These are phyloP conservation scores for Chondrilla cf. caribensis DNA, from an alignment of 37 sponge, comb jelly and placozoan species.

Conservation along the genomic window DNA sequence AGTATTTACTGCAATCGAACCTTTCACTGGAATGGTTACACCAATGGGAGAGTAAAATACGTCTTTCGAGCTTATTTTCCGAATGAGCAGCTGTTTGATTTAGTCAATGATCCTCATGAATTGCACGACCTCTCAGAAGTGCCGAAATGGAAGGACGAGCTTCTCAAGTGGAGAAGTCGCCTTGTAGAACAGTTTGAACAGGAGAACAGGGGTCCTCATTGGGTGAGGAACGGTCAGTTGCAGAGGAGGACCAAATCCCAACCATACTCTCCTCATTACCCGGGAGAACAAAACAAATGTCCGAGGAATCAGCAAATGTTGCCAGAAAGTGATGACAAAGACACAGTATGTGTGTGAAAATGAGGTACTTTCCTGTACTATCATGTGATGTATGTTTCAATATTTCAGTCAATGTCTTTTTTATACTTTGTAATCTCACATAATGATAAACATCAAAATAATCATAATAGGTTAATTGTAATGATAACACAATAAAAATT, in stretches of 20 bases:
- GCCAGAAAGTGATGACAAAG: not conserved
- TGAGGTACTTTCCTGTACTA: no score
- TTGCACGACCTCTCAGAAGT: constrained; percentile 37
- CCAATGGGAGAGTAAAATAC: constrained; percentile 62
- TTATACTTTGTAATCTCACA: no score
- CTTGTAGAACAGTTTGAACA: constrained; percentile 60
- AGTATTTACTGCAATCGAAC: constrained; percentile 53
- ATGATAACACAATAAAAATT: no score
- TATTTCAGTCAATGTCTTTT: no score
- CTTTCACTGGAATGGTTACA: constrained; percentile 71
- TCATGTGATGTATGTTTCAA: no score
- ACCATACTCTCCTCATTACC: constrained; percentile 59
- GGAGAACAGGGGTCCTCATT: constrained; percentile 55
- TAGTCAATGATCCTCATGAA: constrained; percentile 49
- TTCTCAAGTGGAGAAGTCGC: constrained; percentile 33
- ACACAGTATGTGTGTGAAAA: no score
- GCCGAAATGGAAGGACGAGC: constrained; percentile 18
- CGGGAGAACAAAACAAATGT: not conserved
- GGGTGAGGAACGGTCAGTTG: constrained; percentile 48
- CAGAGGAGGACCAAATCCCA: constrained; percentile 41
- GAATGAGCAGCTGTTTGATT: constrained; percentile 62
- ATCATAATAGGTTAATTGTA: no score
- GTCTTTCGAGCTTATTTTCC: constrained; percentile 55
- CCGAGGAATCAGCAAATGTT: not conserved
- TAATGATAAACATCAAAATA: no score